Conservation (phyloP, 2,888 invertebrate genomes). For the Drosophila kanekoi region DNA sequence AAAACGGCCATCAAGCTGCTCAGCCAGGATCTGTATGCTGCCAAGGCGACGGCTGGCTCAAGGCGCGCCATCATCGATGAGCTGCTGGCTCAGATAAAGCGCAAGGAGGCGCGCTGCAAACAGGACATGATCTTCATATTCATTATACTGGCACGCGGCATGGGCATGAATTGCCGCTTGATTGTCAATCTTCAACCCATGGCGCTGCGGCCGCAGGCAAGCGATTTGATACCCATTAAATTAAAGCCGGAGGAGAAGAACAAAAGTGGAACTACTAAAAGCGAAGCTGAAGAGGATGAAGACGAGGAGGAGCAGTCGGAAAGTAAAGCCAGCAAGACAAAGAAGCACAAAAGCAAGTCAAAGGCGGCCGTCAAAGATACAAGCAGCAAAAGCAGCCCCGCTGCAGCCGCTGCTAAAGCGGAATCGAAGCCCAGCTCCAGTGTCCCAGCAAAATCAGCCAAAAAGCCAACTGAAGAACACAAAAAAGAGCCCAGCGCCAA, state of each 20-base stretch:
- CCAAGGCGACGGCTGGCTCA: conserved; percentile 84
- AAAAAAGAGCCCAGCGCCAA: conserved; percentile 6
- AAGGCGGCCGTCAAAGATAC: conserved; percentile 13
- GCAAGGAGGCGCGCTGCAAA: conserved; percentile 87
- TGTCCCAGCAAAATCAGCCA: no score
- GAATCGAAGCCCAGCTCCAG: not conserved
- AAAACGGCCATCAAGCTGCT: conserved; percentile 87
- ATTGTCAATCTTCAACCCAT: conserved; percentile 92
- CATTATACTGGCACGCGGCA: conserved; percentile 90
- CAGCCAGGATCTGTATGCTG: conserved; percentile 87
- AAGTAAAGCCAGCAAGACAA: conserved; percentile 15
- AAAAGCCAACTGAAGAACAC: not conserved
- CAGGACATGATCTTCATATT: conserved; percentile 91
- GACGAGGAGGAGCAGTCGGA: conserved; percentile 30
- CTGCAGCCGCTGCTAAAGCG: not conserved
- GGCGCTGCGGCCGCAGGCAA: conserved; percentile 89
- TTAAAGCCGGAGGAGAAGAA: conserved; percentile 70
- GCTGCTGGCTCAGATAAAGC: conserved; percentile 87
- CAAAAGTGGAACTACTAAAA: conserved; percentile 39
- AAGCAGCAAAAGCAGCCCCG: not conserved
- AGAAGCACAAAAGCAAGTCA: conserved; percentile 1
- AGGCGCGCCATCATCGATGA: conserved; percentile 65
- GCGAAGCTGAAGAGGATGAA: conserved; percentile 25
- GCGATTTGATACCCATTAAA: conserved; percentile 88
- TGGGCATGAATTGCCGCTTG: conserved; percentile 93